Base-by-base conservation (phyloP, 1,140 invertebrate genomes). In the Rhizoglyphus robini region DNA sequence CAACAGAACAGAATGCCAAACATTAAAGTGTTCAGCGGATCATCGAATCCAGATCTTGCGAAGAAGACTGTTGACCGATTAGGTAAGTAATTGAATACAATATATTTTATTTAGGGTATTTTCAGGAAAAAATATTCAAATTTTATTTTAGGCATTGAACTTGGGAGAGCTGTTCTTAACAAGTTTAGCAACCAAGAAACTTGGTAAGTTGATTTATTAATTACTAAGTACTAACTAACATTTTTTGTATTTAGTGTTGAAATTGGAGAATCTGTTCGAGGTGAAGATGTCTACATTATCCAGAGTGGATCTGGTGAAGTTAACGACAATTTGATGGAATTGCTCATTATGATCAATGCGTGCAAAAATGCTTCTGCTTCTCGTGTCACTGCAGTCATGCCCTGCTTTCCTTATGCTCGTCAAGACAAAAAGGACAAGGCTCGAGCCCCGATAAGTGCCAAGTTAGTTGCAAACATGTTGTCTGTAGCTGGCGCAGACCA, bases 391-490 rank as follows among this genome's bases (percentile, higher is more conserved):
- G 96, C 95, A 60, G 95, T 99, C 57, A 95, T 99, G 70, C 96
- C 95, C 47, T 95, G 90, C 77, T 99, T 98, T 78, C 96, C 95
- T 1, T 99, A 99, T 78, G 93, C 96, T 38, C 79, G 96, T 68
- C 96, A 99, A 80, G 96, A 99, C 76, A 98, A 98, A 77, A 99
- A 98, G 81, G 95, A 98, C 75, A 98, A 98, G 84, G 89, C 91
- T 76, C 86, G 96, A 71, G 95, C 95, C 25, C 95, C 96, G 4
- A 99, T 99, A 66, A 95, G 93, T 49, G 96, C 96, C 3, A 99
- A 99, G 77, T 78, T 99, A 63, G 90, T 99, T 5, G 95, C 96
- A 4, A 99, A 99, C 75, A 96, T 99, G 87, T 79, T 99, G 68
- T 95, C 92, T 57, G 93, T 96, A 15, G 88, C 96, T 69, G 96